These are phyloP conservation scores for Agrotis ipsilon DNA, from an alignment of 2,888 invertebrate species.

Conservation along the genomic window DNA sequence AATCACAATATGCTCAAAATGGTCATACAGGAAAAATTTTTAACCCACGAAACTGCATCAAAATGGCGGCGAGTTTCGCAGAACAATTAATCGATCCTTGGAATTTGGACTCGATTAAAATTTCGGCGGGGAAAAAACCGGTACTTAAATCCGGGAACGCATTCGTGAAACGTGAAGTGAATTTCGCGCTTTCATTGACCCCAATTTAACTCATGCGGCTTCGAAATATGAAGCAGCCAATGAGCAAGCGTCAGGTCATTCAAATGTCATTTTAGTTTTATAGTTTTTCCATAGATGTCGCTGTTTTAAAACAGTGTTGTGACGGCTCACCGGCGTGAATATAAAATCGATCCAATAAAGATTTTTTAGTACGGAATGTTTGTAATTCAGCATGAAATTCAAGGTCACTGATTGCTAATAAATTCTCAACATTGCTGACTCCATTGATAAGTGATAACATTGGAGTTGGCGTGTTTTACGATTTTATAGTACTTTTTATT, in stretches of 20 bases:
- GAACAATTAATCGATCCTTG: constrained; percentile 26
- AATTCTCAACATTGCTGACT: constrained; percentile 21
- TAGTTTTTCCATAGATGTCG: constrained; percentile 40
- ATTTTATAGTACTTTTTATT: constrained; percentile 7
- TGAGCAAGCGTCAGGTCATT: constrained; percentile 9
- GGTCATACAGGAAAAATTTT: constrained; percentile 21
- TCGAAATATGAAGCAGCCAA: constrained; percentile 31
- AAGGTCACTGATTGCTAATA: constrained; percentile 29
- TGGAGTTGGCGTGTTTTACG: constrained; percentile 24
- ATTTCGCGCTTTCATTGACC: constrained; percentile 45
- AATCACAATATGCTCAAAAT: not conserved
- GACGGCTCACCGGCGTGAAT: constrained; percentile 7
- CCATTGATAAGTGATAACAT: constrained; percentile 38
- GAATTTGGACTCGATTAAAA: constrained; percentile 25
- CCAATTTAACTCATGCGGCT: constrained; percentile 18
- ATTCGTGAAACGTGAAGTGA: constrained; percentile 11
- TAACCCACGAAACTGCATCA: constrained; percentile 8
- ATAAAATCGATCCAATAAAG: constrained; percentile 15
- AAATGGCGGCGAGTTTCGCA: constrained; percentile 5
- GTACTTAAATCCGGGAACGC: constrained; percentile 22
- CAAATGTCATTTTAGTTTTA: constrained; percentile 11
- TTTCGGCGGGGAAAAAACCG: constrained; percentile 29
- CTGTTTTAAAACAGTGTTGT: constrained; percentile 19
- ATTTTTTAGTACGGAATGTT: constrained; percentile 31
- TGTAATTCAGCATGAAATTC: constrained; percentile 37